Base-by-base conservation (phyloP, 2,888 invertebrate species). In the Crematogaster levior region DNA sequence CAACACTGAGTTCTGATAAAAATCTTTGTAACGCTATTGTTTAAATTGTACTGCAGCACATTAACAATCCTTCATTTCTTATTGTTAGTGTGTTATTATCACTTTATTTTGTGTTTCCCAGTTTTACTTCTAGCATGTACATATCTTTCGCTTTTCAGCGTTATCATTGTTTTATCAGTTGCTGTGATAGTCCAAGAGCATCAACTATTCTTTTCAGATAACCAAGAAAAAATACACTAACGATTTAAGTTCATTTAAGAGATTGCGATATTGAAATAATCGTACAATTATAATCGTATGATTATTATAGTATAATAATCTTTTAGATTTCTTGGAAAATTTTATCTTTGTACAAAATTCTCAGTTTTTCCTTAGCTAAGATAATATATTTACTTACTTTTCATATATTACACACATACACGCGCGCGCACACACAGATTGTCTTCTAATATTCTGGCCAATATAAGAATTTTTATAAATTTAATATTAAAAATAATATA, bases 91-190 rank as follows among this genome's bases (percentile, higher is more conserved):
- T 63, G 40, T 43, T 70, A n/a, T 48, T 10, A 34, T 51, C 7
- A 1, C 24, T 37, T 46, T 72, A 18, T 21, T 46, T 37, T 34
- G 0, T 60, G 0, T 60, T 34, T 37, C 12, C 34, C 15, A 1
- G n/a, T 48, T 48, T 27, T 0, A 34, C 9, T 30, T 9, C 4
- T 27, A 34, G 30, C 66, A 3, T n/a, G 6, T 6, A 53, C 12
- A 1, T 48, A 63, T 61, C 21, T 74, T 27, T 10, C n/a, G 4
- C n/a, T 43, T 34, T 30, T 63, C 15, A 21, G 5, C 12, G 3
- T 65, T 75, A 75, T 75, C 51, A 53, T 75, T 9, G n/a, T n/a
- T 37, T 75, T 75, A 75, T 75, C 75, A 18, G 15, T 51, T 37
- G 15, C 15, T 37, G 18, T 48, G 21, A 61, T 21, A n/a, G 6